Evolutionary conservation across 2,113 vertebrate species (phyloP).

Genomic region (Cynoglossus semilaevis): DNA sequence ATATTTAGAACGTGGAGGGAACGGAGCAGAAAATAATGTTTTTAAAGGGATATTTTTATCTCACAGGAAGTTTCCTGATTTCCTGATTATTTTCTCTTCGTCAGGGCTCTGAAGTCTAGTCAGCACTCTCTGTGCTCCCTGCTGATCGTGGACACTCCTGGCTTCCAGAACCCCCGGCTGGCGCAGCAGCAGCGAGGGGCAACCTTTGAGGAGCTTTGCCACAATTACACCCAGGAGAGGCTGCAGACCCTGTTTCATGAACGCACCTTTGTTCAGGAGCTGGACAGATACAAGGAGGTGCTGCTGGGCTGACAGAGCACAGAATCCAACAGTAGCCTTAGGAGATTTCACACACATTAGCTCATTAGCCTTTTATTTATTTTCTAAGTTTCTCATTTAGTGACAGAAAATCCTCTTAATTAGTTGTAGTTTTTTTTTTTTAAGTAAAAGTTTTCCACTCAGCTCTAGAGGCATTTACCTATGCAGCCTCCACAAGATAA

Average conservation of each 20-base stretch:
- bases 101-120: slow-evolving; percentile 93
- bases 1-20: not conserved
- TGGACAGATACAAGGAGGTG: slow-evolving; percentile 97
- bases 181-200: slow-evolving; percentile 82
- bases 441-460: not conserved
- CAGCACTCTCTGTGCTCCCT: slow-evolving; percentile 93
- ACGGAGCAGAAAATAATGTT: not conserved
- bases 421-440: not conserved
- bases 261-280: slow-evolving; percentile 87
- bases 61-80: too few relatives aligned
- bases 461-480: not conserved
- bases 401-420: not conserved
- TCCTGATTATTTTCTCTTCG: not conserved
- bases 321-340: not conserved
- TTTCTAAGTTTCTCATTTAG: not conserved
- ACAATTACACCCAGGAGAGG: slow-evolving; percentile 96
- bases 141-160: slow-evolving; percentile 94
- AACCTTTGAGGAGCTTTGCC: slow-evolving; percentile 96
- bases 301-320: not conserved
- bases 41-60: too few relatives aligned
- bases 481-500: not conserved
- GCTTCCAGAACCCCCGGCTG: slow-evolving; percentile 90
- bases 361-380: not conserved
- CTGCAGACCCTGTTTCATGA: slow-evolving; percentile 94
- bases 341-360: slow-evolving; percentile 2